These are phyloP conservation scores for Hydropotes inermis DNA, from an alignment of 2,113 vertebrate species.

Conservation along the genomic window DNA sequence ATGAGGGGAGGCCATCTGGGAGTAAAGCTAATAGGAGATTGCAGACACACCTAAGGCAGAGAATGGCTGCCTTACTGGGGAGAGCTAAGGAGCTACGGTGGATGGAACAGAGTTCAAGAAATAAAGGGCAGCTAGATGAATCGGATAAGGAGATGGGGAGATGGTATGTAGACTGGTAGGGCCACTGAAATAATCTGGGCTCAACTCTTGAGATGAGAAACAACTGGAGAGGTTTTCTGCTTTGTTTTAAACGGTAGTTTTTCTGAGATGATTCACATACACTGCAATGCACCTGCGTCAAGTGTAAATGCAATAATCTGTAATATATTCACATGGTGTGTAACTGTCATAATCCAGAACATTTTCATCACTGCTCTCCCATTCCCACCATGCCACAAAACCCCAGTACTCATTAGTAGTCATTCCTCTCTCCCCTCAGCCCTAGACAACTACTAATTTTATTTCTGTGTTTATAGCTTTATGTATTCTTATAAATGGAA, in stretches of 20 bases:
- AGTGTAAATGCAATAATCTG: neutral
- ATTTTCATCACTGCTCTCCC: neutral
- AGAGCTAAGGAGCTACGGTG: neutral
- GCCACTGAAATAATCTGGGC: neutral
- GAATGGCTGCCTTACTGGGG: neutral
- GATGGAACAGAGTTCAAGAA: neutral
- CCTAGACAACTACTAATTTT: neutral
- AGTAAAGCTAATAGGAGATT: neutral
- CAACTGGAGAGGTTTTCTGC: neutral
- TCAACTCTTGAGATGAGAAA: neutral
- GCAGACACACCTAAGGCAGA: neutral
- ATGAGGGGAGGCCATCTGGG: neutral
- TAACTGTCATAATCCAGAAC: neutral
- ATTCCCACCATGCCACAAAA: neutral
- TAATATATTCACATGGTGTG: neutral
- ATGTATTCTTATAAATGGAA: neutral
- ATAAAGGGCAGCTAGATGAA: neutral
- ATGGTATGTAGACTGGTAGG: neutral
- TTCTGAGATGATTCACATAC: neutral
- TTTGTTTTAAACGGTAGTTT: neutral
- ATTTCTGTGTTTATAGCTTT: neutral
- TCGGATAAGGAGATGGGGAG: neutral
- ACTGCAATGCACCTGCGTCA: neutral
- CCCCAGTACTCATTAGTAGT: neutral
- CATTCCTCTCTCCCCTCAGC: neutral